phyloP scores from a whole-genome alignment of 2,797 vertebrate genomes.

The Sylvilagus floridanus region DNA sequence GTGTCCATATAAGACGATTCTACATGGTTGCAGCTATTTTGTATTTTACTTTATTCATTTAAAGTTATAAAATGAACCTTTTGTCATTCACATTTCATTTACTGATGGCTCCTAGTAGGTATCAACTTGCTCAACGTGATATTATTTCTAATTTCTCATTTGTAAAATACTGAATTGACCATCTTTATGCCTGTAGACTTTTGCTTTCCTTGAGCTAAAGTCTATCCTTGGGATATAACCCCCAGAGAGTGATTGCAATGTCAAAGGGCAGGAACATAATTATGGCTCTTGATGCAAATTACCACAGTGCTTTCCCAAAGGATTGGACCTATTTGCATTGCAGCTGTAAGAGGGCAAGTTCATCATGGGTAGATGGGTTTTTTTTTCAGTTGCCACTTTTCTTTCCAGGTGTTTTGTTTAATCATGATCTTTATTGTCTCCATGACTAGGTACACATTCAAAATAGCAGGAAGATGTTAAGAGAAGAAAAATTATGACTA shows the following conservation, averaged over 20 bases:
- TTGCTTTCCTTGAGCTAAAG: slow-evolving; percentile 51
- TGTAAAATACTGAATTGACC: slow-evolving; percentile 36
- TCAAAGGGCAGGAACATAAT: slow-evolving; percentile 65
- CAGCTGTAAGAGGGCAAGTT: slow-evolving; percentile 22
- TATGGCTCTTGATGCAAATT: slow-evolving; percentile 59
- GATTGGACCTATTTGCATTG: slow-evolving; percentile 35
- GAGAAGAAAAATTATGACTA: slow-evolving; percentile 51
- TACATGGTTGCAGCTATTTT: slow-evolving; percentile 7
- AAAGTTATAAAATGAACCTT: slow-evolving; percentile 37
- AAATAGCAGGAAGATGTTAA: not conserved
- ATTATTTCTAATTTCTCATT: slow-evolving; percentile 61
- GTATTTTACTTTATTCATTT: slow-evolving; percentile 58
- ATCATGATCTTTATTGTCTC: slow-evolving; percentile 12
- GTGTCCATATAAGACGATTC: slow-evolving; percentile 43
- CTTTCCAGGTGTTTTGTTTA: slow-evolving; percentile 31
- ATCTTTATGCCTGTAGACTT: slow-evolving; percentile 33
- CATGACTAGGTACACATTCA: slow-evolving; percentile 9
- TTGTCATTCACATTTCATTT: slow-evolving; percentile 49
- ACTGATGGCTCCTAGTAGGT: not conserved
- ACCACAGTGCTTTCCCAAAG: slow-evolving; percentile 43
- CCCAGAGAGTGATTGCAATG: not conserved
- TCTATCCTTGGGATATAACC: slow-evolving; percentile 44
- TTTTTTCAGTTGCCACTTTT: slow-evolving; percentile 45
- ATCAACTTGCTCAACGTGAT: slow-evolving; percentile 39
- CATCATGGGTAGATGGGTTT: not conserved